These are phyloP conservation scores for Lacerta bilineata DNA, from an alignment of 2,797 vertebrate genomes.

Conservation along the genomic window DNA sequence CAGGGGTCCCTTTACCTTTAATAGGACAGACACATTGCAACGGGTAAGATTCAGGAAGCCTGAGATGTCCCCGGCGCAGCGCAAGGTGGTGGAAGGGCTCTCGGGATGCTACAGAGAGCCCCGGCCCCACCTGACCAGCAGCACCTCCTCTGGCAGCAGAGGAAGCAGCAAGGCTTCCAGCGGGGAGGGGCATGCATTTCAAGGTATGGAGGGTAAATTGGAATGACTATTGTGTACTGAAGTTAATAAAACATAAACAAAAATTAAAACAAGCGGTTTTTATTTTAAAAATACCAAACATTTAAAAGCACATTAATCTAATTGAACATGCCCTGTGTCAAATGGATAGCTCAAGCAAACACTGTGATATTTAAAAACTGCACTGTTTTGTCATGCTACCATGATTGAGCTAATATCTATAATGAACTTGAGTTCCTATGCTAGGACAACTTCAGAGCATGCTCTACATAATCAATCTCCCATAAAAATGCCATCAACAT, in stretches of 20 bases:
- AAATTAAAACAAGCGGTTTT: not conserved
- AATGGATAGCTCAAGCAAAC: slow-evolving; percentile 23
- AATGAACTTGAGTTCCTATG: slow-evolving; percentile 32
- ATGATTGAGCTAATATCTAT: slow-evolving; percentile 41
- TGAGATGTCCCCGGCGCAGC: not conserved
- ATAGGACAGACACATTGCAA: not conserved
- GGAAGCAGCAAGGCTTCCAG: too few relatives aligned
- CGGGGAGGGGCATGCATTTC: too few relatives aligned
- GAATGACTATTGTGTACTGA: not conserved
- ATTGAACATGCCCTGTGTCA: slow-evolving; percentile 46
- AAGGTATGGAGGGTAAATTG: too few relatives aligned
- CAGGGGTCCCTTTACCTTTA: too few relatives aligned
- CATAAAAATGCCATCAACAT: slow-evolving; percentile 43
- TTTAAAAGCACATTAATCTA: not conserved
- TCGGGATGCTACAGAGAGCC: too few relatives aligned
- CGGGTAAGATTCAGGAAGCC: not conserved
- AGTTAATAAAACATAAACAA: not conserved
- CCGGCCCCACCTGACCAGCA: too few relatives aligned
- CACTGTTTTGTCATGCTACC: slow-evolving; percentile 48
- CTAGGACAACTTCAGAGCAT: slow-evolving; percentile 40
- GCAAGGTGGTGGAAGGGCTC: too few relatives aligned
- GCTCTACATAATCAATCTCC: slow-evolving; percentile 46
- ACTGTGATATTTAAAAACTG: slow-evolving; percentile 37
- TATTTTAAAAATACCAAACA: not conserved
- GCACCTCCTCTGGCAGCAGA: too few relatives aligned